Evolutionary conservation across 1,140 invertebrate species (phyloP), one percentile per base, ranked within the genome.

Genomic region (Zaprionus ornatus): DNA sequence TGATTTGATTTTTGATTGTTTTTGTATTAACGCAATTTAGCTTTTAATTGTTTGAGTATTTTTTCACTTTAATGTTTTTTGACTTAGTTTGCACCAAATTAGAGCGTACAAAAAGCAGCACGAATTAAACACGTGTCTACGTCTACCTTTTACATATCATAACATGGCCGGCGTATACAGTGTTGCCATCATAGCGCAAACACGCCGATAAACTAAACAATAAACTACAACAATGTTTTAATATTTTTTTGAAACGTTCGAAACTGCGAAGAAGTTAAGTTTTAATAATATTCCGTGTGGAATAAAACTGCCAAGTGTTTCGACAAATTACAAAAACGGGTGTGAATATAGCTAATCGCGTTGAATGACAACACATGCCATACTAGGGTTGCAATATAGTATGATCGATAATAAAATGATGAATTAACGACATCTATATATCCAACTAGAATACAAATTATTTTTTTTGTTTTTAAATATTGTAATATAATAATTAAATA

Each of bases 81-180:
- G 64, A 57, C 57, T 59, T 56, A 60, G 19, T 80, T 88, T 68
- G 73, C 64, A 75, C 74, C 42, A 69, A 71, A 74, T 75, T 82
- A 42, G 55, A 77, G 68, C 50, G 66, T 45, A 82, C 40, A 79
- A 29, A 59, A 67, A 59, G 63, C 71, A 77, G 68, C 79, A 85
- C 73, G 77, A 79, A 80, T 88, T 91, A 91, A 92, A 92, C 91
- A 92, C 91, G 91, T 92, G 91, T 91, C 90, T 87, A 88, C 84
- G 84, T 87, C 77, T 75, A 91, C 74, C 85, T 91, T 91, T 79
- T 90, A 79, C 82, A 87, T 90, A 91, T 91, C 90, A 91, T 90
- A 91, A 91, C 87, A 91, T 91, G 91, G 87, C 91, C 91, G 91
- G 91, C 91, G 82, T 80, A 77, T 74, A 65, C 77, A 86, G 86